Conservation (phyloP, 2,113 vertebrate genomes). For the Coptodon bakossiorum region DNA sequence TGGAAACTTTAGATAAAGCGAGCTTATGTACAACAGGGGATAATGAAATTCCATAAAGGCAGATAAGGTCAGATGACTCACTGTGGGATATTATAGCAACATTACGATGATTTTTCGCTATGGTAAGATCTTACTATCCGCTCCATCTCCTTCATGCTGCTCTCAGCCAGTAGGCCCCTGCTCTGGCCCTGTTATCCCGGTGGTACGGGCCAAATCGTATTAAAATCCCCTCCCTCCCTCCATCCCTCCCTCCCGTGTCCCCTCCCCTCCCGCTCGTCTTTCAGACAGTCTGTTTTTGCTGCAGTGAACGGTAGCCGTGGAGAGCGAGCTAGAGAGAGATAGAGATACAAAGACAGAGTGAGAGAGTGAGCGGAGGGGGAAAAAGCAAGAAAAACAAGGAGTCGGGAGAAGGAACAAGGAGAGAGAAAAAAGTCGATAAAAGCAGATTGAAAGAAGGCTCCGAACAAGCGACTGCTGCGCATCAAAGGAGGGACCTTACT, state of each 20-base stretch:
- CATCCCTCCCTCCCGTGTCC: conserved; percentile 34
- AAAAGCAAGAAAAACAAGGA: conserved; percentile 50
- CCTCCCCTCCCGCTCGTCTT: conserved; percentile 55
- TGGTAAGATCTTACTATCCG: conserved; percentile 23
- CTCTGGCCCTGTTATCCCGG: conserved; percentile 68
- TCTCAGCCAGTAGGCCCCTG: conserved; percentile 43
- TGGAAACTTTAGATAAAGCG: background rate
- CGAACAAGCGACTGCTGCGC: conserved; percentile 31
- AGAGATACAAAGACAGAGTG: conserved; percentile 14
- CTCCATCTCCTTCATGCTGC: conserved; percentile 39
- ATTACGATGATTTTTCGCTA: conserved; percentile 4
- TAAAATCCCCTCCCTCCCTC: conserved; percentile 59
- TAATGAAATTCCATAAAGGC: background rate
- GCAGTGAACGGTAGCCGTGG: conserved; percentile 75
- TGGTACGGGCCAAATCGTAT: conserved; percentile 77
- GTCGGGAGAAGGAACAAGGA: conserved; percentile 27
- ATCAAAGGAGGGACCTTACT: conserved; percentile 20
- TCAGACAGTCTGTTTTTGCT: conserved; percentile 78
- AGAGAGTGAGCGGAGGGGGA: background rate
- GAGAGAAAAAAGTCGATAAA: conserved; percentile 35
- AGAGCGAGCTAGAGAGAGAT: conserved; percentile 34
- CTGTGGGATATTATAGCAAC: background rate
- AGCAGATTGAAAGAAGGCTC: conserved; percentile 36
- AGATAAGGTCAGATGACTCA: conserved; percentile 16
- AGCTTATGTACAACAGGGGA: background rate